Percentiles rank a stretch among this genome's conserved stretches.
phyloP scores from a whole-genome alignment of 1,140 invertebrate genomes.

The Pseudomyrmex cubaensis region DNA sequence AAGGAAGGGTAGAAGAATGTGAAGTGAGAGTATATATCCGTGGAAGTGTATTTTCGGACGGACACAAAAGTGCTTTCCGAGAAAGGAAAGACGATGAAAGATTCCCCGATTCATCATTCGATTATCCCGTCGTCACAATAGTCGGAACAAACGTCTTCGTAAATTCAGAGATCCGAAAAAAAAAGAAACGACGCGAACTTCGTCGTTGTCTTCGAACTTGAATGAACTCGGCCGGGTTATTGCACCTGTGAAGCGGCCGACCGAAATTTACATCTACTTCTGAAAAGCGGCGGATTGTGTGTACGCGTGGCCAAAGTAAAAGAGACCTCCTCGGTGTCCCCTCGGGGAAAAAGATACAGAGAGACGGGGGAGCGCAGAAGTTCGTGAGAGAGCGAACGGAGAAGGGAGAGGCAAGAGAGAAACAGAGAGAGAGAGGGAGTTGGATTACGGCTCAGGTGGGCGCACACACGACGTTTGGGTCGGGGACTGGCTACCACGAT shows the following conservation, averaged over 20 bases:
- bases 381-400: background rate
- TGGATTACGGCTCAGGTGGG: slow-evolving; percentile 54
- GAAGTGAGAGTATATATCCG: slow-evolving; percentile 65
- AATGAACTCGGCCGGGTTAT: background rate
- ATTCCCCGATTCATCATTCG: too few relatives aligned
- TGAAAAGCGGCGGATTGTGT: slow-evolving; percentile 7
- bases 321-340: background rate
- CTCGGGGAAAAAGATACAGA: background rate
- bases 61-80: too few relatives aligned
- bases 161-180: background rate
- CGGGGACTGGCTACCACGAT: slow-evolving; percentile 66
- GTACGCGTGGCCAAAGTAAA: background rate
- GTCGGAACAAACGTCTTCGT: too few relatives aligned
- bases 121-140: too few relatives aligned
- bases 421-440: slow-evolving; percentile 24
- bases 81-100: too few relatives aligned
- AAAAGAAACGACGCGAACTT: too few relatives aligned
- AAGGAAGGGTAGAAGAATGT: slow-evolving; percentile 44
- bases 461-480: slow-evolving; percentile 59
- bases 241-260: background rate
- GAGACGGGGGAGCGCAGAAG: background rate
- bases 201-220: too few relatives aligned
- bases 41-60: background rate
- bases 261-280: slow-evolving; percentile 12
- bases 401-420: background rate